Evolutionary conservation across 2,888 invertebrate species (phyloP), one percentile per base, ranked within the genome.

Genomic region (Lycocerus yunnanus): DNA sequence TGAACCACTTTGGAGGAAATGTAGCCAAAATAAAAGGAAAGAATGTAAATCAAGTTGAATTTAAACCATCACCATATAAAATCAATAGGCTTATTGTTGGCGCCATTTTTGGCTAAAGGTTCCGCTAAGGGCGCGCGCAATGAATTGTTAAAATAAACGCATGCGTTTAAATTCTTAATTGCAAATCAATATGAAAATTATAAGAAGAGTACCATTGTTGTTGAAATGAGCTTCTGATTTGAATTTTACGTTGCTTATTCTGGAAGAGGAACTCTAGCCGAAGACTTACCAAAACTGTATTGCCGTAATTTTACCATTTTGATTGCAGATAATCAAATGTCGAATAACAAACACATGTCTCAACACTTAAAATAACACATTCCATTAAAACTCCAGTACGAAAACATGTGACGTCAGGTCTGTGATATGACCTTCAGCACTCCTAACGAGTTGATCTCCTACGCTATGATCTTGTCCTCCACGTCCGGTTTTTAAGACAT

Each of bases 381-480:
- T 75, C 75, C 75, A 72, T 75, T 73, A 69, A 71, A 72, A 73
- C 73, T 73, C 76, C 71, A 71, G 71, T 71, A 71, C 68, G 66
- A 76, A 76, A 76, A 73, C 76, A 72, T 70, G 73, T 76, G 76
- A 76, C 76, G 76, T 76, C 71, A 73, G 73, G 76, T 73, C 73
- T 76, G 71, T 71, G 24, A 58, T 59, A 71, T 71, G 71, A 71
- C 76, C 76, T 76, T 76, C 71, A 73, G 27, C 71, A 69, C 73
- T 73, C 71, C 71, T 60, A 70, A 72, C 69, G 69, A 75, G 70
- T 68, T 60, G 60, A 60, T 73, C 73, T 73, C 71, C 74, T 71
- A 74, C 74, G 68, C 73, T 27, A 74, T 67, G 60, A 69, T 68
- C 61, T 72, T 68, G 68, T 65, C 43, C 61, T 63, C n/a, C 16